These are phyloP conservation scores for Rapana venosa DNA, from an alignment of 2,888 invertebrate genomes.

Conservation along the genomic window DNA sequence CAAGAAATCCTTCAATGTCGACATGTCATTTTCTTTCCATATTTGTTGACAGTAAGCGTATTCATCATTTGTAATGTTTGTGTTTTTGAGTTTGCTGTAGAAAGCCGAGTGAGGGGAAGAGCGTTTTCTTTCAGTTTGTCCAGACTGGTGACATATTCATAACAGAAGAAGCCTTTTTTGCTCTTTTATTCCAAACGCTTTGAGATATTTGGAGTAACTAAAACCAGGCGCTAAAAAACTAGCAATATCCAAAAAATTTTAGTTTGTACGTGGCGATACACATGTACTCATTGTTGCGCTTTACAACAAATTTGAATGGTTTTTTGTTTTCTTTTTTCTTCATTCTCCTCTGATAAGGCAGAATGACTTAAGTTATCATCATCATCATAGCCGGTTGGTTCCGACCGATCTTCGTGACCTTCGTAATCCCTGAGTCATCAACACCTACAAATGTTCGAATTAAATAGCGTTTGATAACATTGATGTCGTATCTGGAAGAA, in stretches of 20 bases:
- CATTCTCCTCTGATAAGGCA: too few species aligned
- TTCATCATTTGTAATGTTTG: not conserved
- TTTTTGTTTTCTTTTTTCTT: too few species aligned
- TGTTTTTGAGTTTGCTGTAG: not conserved
- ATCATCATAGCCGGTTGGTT: not conserved
- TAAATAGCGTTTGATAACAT: too few species aligned
- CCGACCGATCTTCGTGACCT: not conserved
- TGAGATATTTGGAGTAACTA: constrained; percentile 8
- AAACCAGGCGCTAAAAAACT: not conserved
- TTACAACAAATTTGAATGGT: not conserved
- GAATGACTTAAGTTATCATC: not conserved
- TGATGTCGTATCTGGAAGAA: too few species aligned
- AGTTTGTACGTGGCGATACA: too few species aligned
- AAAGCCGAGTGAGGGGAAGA: not conserved
- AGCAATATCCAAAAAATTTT: not conserved
- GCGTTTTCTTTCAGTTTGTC: not conserved
- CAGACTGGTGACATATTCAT: constrained; percentile 18
- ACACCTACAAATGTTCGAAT: too few species aligned
- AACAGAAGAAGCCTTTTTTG: not conserved
- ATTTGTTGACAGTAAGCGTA: not conserved
- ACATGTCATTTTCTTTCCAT: not conserved
- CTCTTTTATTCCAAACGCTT: constrained; percentile 4
- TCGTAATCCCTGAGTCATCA: too few species aligned
- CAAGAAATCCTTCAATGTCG: not conserved
- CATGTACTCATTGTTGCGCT: not conserved